These are phyloP conservation scores for Ganaspis sp. DNA, from an alignment of 1,140 invertebrate species.

Conservation along the genomic window DNA sequence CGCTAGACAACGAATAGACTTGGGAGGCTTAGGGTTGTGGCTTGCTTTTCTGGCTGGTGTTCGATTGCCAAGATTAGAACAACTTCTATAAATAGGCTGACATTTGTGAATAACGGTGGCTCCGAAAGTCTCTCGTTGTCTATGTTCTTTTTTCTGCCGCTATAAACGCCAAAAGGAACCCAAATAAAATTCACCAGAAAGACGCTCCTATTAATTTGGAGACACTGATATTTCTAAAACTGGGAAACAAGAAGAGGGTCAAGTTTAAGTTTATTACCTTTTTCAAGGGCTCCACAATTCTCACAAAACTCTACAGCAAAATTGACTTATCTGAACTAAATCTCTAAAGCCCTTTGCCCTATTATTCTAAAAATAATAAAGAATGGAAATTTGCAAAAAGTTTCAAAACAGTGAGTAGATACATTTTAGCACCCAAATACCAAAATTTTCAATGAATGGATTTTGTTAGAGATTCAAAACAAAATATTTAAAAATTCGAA, in stretches of 20 bases:
- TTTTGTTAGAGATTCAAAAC: too few species aligned
- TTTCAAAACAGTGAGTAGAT: too few species aligned
- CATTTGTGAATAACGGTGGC: slow-evolving; percentile 61
- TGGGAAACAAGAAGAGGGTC: background rate
- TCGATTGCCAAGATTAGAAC: slow-evolving; percentile 67
- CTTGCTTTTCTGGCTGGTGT: slow-evolving; percentile 58
- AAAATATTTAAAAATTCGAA: too few species aligned
- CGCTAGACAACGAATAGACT: slow-evolving; percentile 11
- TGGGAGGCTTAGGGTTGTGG: background rate
- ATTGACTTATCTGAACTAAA: too few species aligned
- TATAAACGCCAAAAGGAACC: background rate
- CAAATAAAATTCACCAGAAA: background rate
- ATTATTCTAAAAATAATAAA: background rate
- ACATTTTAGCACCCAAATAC: too few species aligned
- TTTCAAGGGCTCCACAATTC: background rate
- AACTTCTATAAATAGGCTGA: slow-evolving; percentile 66
- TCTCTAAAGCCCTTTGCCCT: too few species aligned
- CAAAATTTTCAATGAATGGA: too few species aligned
- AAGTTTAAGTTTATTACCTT: background rate
- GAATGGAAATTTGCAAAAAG: too few species aligned
- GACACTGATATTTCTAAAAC: background rate
- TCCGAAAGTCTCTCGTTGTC: slow-evolving; percentile 31
- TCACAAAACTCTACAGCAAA: too few species aligned
- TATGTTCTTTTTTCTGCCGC: background rate
- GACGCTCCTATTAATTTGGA: background rate